Base-by-base conservation (phyloP, 92 coral and sea anemone genomes). In the Plumapathes pennacea region DNA sequence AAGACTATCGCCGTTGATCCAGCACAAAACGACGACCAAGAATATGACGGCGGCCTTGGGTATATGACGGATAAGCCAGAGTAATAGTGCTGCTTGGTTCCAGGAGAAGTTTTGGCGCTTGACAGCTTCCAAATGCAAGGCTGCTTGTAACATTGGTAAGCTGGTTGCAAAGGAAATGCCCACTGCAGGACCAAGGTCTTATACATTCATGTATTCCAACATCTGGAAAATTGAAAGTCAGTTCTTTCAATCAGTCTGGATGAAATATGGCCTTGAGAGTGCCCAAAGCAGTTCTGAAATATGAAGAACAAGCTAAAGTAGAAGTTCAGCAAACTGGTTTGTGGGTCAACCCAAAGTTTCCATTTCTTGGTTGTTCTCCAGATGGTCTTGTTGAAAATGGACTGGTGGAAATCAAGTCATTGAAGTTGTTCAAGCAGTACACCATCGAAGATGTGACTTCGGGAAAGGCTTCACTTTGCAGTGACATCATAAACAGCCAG, bases 281-380 rank as follows among this genome's bases (percentile, higher is more conserved):
- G 76, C 54, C 71, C 2, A 69, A 68, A 54, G 84, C 77, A 17
- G 39, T 68, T 29, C 33, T 2, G 6, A 68, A 77, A 42, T 77
- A 68, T 19, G 60, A 77, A 45, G 42, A 45, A 27, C 69, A 62
- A 38, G 60, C 71, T 37, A 25, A 53, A 25, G 22, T 51, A 33
- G 64, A 27, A 36, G 74, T 70, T 49, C 8, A 39, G 38, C 29
- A 29, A 25, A 37, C 76, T 37, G 80, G 86, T 36, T 39, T 80
- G 15, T 80, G 80, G 80, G 76, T 80, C 38, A 74, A 67, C 41
- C 88, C 88, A 26, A 62, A 80, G 38, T 54, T 44, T 40, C 82
- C 88, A 43, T 81, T 53, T 36, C 78, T 81, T 29, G 78, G 64
- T 24, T 82, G 82, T 33, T 80, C 80, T 4, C 80, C 86, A 32